phyloP scores from a whole-genome alignment of 2,113 vertebrate genomes.

The Barbus barbus region DNA sequence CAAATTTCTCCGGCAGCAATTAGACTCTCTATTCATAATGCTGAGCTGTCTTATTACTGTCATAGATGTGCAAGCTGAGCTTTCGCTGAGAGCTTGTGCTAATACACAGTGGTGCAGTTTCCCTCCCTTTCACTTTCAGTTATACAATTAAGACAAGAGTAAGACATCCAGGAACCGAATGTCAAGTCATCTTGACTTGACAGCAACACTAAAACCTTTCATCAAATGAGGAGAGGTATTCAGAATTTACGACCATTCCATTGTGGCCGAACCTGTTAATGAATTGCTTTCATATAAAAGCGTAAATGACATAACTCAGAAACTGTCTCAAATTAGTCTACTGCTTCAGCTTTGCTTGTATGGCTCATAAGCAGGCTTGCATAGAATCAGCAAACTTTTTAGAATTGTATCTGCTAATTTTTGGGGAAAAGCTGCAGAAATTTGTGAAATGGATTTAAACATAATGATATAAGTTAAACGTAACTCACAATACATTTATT shows the following conservation, averaged over 20 bases:
- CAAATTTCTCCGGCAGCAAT: slow-evolving; percentile 69
- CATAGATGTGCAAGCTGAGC: slow-evolving; percentile 45
- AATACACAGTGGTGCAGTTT: slow-evolving; percentile 25
- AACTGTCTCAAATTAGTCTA: not conserved
- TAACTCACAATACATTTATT: too few species aligned
- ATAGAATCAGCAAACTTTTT: not conserved
- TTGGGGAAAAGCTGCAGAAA: not conserved
- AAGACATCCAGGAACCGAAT: not conserved
- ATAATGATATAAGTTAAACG: not conserved
- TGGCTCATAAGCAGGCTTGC: not conserved
- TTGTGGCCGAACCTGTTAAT: slow-evolving; percentile 5
- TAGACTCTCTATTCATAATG: slow-evolving; percentile 70
- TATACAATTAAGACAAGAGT: slow-evolving; percentile 15
- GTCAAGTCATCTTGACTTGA: slow-evolving; percentile 15
- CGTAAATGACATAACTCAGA: not conserved
- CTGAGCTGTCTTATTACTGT: slow-evolving; percentile 63
- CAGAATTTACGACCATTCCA: not conserved
- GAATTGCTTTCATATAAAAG: not conserved
- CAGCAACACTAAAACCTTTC: slow-evolving; percentile 3
- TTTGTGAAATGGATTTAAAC: not conserved
- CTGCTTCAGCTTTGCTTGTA: not conserved
- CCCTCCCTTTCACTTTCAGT: slow-evolving; percentile 4
- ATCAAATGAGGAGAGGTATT: not conserved
- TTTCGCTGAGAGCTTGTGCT: slow-evolving; percentile 40
- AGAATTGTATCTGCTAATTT: not conserved